Evolutionary conservation across 2,888 invertebrate species (phyloP).

Genomic region (Aromia moschata): DNA sequence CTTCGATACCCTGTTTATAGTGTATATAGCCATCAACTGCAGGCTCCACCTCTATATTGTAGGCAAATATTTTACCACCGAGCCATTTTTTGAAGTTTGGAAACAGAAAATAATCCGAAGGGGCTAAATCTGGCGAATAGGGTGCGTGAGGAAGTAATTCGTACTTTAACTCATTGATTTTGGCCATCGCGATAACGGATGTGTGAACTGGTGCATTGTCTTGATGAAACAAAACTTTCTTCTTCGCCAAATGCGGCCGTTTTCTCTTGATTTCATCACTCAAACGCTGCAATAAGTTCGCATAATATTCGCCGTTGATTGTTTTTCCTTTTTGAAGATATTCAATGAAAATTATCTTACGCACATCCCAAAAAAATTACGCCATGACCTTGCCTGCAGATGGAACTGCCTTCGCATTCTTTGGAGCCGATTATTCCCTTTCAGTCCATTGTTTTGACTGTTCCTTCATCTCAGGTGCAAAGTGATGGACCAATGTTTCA

Average conservation of each 20-base stretch:
- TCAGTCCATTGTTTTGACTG: conserved; percentile 44
- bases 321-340: conserved; percentile 24
- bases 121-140: no score
- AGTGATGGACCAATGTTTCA: conserved; percentile 51
- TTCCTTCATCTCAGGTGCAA: conserved; percentile 46
- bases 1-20: no score
- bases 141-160: no score
- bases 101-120: no score
- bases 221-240: conserved; percentile 20
- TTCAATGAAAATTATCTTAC: conserved; percentile 33
- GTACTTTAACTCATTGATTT: no score
- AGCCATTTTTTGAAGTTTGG: no score
- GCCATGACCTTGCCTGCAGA: conserved; percentile 37
- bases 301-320: conserved; percentile 16
- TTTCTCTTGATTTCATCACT: conserved; percentile 28
- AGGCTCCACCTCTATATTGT: no score
- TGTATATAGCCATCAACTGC: no score
- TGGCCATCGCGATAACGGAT: conserved; percentile 24
- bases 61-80: no score
- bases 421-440: conserved; percentile 41
- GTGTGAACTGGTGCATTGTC: conserved; percentile 25
- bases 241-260: conserved; percentile 28
- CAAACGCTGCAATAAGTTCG: conserved; percentile 24
- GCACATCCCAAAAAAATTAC: conserved; percentile 34
- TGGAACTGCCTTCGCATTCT: conserved; percentile 43